phyloP scores from a whole-genome alignment of 64 coral and sea anemone species.

The Dendronephthya gigantea region DNA sequence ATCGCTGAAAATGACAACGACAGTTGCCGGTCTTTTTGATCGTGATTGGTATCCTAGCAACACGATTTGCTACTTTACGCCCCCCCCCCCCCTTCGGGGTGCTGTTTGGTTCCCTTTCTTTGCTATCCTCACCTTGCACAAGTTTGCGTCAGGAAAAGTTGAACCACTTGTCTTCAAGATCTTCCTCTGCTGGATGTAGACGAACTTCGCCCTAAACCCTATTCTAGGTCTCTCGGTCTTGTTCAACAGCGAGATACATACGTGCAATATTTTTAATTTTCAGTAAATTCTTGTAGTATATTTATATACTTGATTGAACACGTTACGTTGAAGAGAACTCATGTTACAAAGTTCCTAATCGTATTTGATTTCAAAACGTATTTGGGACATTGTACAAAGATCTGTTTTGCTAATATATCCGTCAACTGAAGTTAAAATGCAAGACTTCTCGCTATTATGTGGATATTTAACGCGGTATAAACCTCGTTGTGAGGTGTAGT shows the following conservation, averaged over 20 bases:
- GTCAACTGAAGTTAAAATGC: too few species aligned
- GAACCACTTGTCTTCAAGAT: slow-evolving; percentile 72
- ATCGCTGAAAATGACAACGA: slow-evolving; percentile 75
- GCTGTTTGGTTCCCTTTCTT: slow-evolving; percentile 96
- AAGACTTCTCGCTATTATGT: too few species aligned
- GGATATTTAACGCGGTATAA: too few species aligned
- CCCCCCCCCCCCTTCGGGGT: slow-evolving; percentile 87
- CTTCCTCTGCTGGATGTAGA: slow-evolving; percentile 87
- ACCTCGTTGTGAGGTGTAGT: too few species aligned
- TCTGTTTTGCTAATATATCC: too few species aligned
- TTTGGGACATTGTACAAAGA: too few species aligned
- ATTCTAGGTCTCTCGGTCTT: slow-evolving; percentile 52
- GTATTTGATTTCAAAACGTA: too few species aligned
- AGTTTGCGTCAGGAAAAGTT: slow-evolving; percentile 53
- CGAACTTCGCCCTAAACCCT: slow-evolving; percentile 78
- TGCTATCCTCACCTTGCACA: slow-evolving; percentile 78
- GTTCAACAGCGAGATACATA: slow-evolving; percentile 77
- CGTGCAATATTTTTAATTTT: neutral
- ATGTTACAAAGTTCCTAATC: too few species aligned
- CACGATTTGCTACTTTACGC: slow-evolving; percentile 78
- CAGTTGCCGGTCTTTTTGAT: slow-evolving; percentile 62
- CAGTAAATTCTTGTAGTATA: too few species aligned
- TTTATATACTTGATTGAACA: too few species aligned
- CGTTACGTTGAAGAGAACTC: too few species aligned
- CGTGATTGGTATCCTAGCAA: slow-evolving; percentile 87